Base-by-base conservation (phyloP, 2,888 invertebrate genomes). In the Leptopilina syphax region DNA sequence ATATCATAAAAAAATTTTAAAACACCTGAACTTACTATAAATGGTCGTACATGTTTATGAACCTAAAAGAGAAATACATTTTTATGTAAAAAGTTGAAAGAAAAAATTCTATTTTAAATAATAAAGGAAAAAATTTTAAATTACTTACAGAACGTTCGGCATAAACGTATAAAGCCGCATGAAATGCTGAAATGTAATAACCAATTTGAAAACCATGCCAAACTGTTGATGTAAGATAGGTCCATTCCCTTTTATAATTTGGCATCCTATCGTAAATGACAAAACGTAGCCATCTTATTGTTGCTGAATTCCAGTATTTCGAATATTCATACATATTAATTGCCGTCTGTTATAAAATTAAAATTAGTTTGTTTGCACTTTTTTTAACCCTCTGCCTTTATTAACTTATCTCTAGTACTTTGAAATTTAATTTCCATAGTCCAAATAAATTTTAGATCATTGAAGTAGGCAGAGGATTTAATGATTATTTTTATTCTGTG, bases 191-290 rank as follows among this genome's bases (percentile, higher is more conserved):
- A 86, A 99, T 92, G 90, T 96, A 96, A 92, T 96, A 97, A 76
- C 97, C 99, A n/a, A 97, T 97, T 92, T 97, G 96, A 92, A 97
- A 98, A 84, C 98, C 98, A 93, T 99, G 99, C 99, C 99, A 99
- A 79, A 99, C 92, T 24, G 99, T 98, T 63, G 98, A 98, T 82
- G 98, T 93, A 44, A 95, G 93, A 92, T 97, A 98, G 8, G 98
- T 98, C 81, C 95, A 93, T n/a, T 96, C 90, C 27, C 97, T 97
- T 84, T 96, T 95, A 84, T 94, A 93, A 79, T 94, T 93, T 73
- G 95, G 94, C 41, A 95, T 95, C 86, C 99, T 95, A 87, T 97
- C 97, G 92, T 99, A 99, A 82, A 98, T 98, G 57, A 98, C 94
- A 88, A 95, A 94, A 78, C 99, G 95, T 81, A 99, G 93, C 99